Conservation (phyloP, 2,113 vertebrate genomes). For the Lophura nycthemera region DNA sequence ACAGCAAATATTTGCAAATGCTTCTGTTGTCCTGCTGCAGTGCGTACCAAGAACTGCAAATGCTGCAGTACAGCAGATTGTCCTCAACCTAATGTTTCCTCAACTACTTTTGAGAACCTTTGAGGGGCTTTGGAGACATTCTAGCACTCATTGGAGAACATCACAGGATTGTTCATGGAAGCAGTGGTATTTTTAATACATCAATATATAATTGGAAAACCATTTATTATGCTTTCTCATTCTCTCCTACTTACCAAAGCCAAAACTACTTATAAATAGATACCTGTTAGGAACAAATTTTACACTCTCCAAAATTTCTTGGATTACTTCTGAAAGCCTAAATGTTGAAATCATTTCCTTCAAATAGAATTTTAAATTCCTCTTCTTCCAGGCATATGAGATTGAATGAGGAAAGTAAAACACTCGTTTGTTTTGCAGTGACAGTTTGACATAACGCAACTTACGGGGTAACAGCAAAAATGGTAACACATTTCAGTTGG, state of each 20-base stretch:
- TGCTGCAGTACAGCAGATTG: not conserved
- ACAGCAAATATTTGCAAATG: not conserved
- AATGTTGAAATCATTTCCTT: not conserved
- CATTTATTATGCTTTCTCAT: not conserved
- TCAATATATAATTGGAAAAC: not conserved
- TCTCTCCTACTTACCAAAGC: not conserved
- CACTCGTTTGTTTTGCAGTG: not conserved
- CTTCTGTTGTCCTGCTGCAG: not conserved
- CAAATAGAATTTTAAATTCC: not conserved
- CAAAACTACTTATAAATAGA: not conserved
- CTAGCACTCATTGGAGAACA: not conserved
- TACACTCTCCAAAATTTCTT: not conserved
- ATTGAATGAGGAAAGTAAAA: not conserved
- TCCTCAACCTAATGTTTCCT: not conserved
- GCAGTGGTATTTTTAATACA: not conserved
- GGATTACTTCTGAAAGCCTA: not conserved
- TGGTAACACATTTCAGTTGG: not conserved
- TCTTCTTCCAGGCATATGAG: not conserved
- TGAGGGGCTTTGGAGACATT: not conserved
- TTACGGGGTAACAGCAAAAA: not conserved
- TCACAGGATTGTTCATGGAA: not conserved
- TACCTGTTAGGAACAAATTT: not conserved
- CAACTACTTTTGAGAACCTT: fast-evolving
- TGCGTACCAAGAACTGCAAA: not conserved
- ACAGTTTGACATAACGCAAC: not conserved